These are phyloP conservation scores for Subacronicta megacephala DNA, from an alignment of 2,888 invertebrate genomes.

Conservation along the genomic window DNA sequence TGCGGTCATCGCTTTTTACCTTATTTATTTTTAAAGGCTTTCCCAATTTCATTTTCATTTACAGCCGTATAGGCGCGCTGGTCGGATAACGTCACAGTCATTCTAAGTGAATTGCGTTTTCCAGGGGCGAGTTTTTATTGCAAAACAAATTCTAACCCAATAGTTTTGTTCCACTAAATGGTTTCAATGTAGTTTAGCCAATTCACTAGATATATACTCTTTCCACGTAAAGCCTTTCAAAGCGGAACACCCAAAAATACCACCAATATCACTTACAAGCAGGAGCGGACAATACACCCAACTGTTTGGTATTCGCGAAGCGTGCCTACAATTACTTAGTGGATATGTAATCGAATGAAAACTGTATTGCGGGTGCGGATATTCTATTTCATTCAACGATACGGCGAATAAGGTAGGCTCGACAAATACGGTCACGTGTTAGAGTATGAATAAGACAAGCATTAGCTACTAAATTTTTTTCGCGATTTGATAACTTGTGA, in stretches of 20 bases:
- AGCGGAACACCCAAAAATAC: constrained; percentile 20
- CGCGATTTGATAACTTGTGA: no score
- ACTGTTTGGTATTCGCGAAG: constrained; percentile 35
- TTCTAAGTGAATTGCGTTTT: constrained; percentile 7
- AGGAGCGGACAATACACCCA: constrained; percentile 28
- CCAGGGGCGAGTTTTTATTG: neutral
- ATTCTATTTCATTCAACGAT: constrained; percentile 54
- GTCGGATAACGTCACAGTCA: constrained; percentile 19
- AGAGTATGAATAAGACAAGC: constrained; percentile 27
- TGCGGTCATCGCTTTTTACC: constrained; percentile 44
- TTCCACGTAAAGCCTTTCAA: constrained; percentile 38
- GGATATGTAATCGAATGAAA: constrained; percentile 56
- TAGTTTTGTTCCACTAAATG: constrained; percentile 16
- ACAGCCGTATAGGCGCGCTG: constrained; percentile 8
- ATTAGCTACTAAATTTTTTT: no score
- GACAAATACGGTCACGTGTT: constrained; percentile 33
- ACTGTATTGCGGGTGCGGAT: constrained; percentile 42
- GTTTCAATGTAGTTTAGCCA: constrained; percentile 19
- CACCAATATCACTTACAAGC: constrained; percentile 32
- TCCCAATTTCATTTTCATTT: constrained; percentile 45
- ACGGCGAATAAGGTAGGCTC: constrained; percentile 49
- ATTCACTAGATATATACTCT: constrained; percentile 10
- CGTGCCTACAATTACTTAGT: constrained; percentile 53
- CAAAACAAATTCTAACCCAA: constrained; percentile 12
- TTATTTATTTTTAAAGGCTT: constrained; percentile 47